Evolutionary conservation across 2,888 invertebrate species (phyloP).

Genomic region (Heliconius hortense): DNA sequence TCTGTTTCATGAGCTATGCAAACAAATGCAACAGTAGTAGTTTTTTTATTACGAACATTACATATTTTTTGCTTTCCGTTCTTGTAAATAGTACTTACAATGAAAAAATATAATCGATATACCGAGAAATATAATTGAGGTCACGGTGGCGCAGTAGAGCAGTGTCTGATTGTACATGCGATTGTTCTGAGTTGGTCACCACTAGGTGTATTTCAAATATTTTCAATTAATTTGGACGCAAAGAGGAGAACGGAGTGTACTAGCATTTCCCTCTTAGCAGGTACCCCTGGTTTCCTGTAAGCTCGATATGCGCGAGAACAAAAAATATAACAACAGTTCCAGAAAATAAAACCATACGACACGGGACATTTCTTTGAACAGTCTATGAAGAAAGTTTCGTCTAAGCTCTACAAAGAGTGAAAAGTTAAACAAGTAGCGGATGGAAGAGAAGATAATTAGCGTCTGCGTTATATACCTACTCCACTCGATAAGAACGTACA

Average conservation of each 20-base stretch:
- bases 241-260: background rate
- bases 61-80: background rate
- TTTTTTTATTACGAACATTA: background rate
- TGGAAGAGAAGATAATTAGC: slow-evolving; percentile 34
- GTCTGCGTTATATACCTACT: slow-evolving; percentile 20
- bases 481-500: background rate
- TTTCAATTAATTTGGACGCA: background rate
- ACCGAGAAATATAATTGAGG: background rate
- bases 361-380: slow-evolving; percentile 24
- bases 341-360: slow-evolving; percentile 6
- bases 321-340: background rate
- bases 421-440: slow-evolving; percentile 36
- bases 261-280: background rate
- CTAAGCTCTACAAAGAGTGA: slow-evolving; percentile 27
- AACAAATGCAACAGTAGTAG: background rate
- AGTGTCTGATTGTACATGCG: background rate
- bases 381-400: slow-evolving; percentile 26
- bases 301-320: background rate
- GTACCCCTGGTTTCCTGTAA: no score
- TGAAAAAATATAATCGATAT: background rate
- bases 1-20: background rate
- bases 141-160: background rate
- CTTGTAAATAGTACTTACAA: background rate
- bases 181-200: background rate
- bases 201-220: background rate